Conservation (phyloP, 2,888 invertebrate genomes). For the Dioctria linearis region DNA sequence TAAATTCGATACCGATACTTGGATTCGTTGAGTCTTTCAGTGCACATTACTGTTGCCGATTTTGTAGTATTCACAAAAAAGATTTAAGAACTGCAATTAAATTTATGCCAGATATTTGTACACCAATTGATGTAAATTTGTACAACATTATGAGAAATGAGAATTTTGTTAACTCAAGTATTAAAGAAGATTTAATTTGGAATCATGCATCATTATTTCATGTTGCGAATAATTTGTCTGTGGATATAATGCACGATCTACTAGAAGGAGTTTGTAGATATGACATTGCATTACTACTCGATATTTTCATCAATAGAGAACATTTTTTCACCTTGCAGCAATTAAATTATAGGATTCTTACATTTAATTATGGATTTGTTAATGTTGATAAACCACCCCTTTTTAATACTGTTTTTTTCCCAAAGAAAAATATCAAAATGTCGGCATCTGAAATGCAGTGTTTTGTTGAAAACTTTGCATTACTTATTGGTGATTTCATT, state of each 20-base stretch:
- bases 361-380: slow-evolving; percentile 23
- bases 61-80: not conserved
- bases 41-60: slow-evolving; percentile 5
- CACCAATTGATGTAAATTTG: too few species aligned
- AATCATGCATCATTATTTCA: too few species aligned
- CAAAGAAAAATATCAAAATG: too few species aligned
- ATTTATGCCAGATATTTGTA: too few species aligned
- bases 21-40: too few species aligned
- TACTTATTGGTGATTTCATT: too few species aligned
- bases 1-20: not conserved
- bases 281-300: too few species aligned
- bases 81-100: not conserved
- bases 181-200: slow-evolving; percentile 17
- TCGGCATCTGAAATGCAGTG: too few species aligned
- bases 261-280: slow-evolving; percentile 27
- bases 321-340: slow-evolving; percentile 32
- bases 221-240: slow-evolving; percentile 13
- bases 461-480: too few species aligned
- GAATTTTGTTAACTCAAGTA: slow-evolving; percentile 22
- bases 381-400: not conserved
- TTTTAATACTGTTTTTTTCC: too few species aligned
- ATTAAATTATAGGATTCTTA: slow-evolving; percentile 22
- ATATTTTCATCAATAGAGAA: slow-evolving; percentile 2
- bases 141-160: too few species aligned
- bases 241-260: slow-evolving; percentile 19